Evolutionary conservation across 2,113 vertebrate genomes (phyloP), one percentile per base, ranked within the genome.

Genomic region (Crotophaga sulcirostris): DNA sequence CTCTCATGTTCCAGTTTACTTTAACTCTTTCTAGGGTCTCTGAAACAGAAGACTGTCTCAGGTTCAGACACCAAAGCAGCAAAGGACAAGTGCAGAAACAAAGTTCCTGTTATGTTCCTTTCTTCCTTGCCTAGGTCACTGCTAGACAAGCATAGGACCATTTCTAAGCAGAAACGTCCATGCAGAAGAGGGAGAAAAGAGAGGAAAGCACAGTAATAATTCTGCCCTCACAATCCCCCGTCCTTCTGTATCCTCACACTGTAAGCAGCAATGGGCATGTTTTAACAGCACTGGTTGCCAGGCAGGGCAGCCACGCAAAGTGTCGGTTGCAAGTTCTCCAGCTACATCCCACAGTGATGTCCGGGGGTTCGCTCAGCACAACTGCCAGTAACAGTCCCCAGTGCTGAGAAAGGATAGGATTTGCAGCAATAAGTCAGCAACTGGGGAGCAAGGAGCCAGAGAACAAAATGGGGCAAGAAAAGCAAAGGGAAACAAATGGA

Each of bases 21-120:
- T 96, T 82, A 86, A 92, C 79, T 95, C 89, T 56, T 96, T 82
- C 81, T 15, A 19, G 28, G 66, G 52, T 76, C 34, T 88, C 82
- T 0, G 0, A 90, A 87, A 19, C 36, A 84, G 56, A 68, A 67
- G 28, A 33, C 7, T 14, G 1, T 64, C 29, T 67, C 33, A 12
- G 3, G 3, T 13, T 92, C 47, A 60, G 70, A 42, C 55, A 80
- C 9, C 14, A 33, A 72, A 62, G 51, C 36, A 47, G 68, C 45
- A 73, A 94, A 92, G 56, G 74, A 68, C 8, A 73, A 84, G 29
- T 21, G 11, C 29, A 78, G 74, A 93, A 89, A 85, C 33, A 40
- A 95, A 72, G 33, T 34, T 19, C 44, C 52, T 73, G 18, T 60
- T 31, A 54, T 34, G 60, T 70, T 64, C n/a, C 47, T 95, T 85